Percentiles rank a stretch among this genome's conserved stretches.
Evolutionary conservation across 1,140 invertebrate genomes (phyloP).

Genomic region (Magallana gigas): DNA sequence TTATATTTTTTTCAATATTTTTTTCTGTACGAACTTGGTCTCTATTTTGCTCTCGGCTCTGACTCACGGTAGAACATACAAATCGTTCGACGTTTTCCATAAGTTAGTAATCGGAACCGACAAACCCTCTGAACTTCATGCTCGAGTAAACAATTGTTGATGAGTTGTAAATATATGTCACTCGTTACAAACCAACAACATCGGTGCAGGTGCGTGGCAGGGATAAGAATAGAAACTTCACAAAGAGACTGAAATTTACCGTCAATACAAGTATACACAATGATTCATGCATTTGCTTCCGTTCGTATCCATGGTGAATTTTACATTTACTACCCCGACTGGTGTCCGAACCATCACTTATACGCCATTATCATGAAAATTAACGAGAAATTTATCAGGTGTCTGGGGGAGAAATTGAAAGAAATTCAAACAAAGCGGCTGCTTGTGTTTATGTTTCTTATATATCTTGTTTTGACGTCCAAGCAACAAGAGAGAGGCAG

Average conservation of each 20-base stretch:
- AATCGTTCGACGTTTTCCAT: neutral
- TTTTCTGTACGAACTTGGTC: neutral
- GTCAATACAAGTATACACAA: neutral
- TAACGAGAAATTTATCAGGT: conserved; percentile 16
- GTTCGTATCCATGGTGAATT: conserved; percentile 17
- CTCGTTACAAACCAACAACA: conserved; percentile 15
- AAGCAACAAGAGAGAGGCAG: conserved; percentile 20
- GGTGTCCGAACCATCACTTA: neutral
- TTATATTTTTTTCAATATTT: neutral
- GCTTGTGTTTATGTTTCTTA: neutral
- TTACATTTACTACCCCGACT: neutral
- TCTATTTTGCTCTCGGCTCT: neutral
- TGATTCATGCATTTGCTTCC: conserved; percentile 32
- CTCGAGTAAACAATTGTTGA: conserved; percentile 29
- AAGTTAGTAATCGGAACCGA: conserved; percentile 24
- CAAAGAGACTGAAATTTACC: conserved; percentile 4
- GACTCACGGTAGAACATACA: neutral
- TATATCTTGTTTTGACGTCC: neutral
- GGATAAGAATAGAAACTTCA: conserved; percentile 28
- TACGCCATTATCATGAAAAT: conserved; percentile 22
- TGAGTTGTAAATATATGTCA: conserved; percentile 35
- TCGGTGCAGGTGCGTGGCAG: conserved; percentile 15
- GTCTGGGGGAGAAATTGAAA: conserved; percentile 25
- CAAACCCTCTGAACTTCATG: conserved; percentile 30
- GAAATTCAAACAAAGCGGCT: conserved; percentile 2